These are phyloP conservation scores for Habroteleia sp. DNA, from an alignment of 2,888 invertebrate genomes.

Conservation along the genomic window DNA sequence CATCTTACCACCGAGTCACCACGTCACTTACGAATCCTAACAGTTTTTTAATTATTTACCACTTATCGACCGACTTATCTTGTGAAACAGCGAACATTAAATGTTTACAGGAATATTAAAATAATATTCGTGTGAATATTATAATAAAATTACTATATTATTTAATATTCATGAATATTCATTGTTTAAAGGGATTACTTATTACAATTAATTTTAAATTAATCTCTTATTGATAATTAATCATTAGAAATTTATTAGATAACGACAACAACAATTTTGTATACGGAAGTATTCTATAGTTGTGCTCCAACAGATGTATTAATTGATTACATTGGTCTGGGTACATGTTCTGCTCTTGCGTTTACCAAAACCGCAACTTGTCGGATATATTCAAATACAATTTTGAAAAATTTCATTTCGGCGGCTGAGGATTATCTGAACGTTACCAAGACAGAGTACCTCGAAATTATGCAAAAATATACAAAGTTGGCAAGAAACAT, in stretches of 20 bases:
- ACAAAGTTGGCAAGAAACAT: slow-evolving; percentile 64
- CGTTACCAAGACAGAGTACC: slow-evolving; percentile 46
- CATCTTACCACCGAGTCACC: too few relatives aligned
- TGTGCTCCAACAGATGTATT: slow-evolving; percentile 68
- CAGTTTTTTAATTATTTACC: too few relatives aligned
- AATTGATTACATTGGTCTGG: slow-evolving; percentile 66
- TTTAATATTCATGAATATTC: too few relatives aligned
- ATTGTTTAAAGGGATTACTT: too few relatives aligned
- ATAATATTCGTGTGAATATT: too few relatives aligned
- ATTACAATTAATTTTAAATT: too few relatives aligned
- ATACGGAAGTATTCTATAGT: slow-evolving; percentile 62
- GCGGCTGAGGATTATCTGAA: slow-evolving; percentile 68
- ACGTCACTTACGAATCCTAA: too few relatives aligned
- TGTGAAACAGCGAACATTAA: too few relatives aligned
- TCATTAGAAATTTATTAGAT: slow-evolving; percentile 44
- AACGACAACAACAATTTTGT: slow-evolving; percentile 57
- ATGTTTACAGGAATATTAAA: too few relatives aligned
- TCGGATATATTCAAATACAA: slow-evolving; percentile 63
- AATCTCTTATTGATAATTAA: slow-evolving; percentile 15
- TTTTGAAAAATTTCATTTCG: slow-evolving; percentile 60
- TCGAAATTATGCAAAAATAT: slow-evolving; percentile 64
- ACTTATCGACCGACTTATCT: too few relatives aligned
- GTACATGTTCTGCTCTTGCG: slow-evolving; percentile 64
- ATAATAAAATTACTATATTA: too few relatives aligned
- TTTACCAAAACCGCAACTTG: slow-evolving; percentile 66